These are phyloP conservation scores for Uloborus plumipes DNA, from an alignment of 2,888 invertebrate species.

Conservation along the genomic window DNA sequence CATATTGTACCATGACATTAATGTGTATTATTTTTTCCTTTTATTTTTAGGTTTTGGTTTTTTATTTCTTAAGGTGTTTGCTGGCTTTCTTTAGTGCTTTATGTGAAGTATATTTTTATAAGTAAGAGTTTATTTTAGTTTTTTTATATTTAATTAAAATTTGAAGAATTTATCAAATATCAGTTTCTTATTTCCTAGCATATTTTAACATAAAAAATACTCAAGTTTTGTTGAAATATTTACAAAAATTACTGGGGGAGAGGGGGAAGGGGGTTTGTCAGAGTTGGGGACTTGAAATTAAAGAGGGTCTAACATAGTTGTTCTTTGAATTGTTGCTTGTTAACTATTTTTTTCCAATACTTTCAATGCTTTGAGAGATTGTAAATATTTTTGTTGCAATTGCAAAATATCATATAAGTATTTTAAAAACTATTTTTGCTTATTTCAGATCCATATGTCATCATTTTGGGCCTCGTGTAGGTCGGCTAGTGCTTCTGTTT, in stretches of 20 bases:
- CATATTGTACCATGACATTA: background rate
- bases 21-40: background rate
- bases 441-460: constrained; percentile 65
- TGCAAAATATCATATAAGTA: too few relatives aligned
- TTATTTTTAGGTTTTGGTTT: constrained; percentile 80
- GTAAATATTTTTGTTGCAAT: too few relatives aligned
- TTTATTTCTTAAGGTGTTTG: constrained; percentile 87
- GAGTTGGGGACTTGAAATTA: too few relatives aligned
- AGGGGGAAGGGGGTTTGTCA: too few relatives aligned
- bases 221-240: too few relatives aligned
- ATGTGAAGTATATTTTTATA: constrained; percentile 93
- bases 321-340: too few relatives aligned
- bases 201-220: background rate
- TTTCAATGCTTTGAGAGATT: background rate
- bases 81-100: constrained; percentile 85
- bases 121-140: constrained; percentile 76
- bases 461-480: constrained; percentile 86
- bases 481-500: constrained; percentile 84
- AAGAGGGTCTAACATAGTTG: too few relatives aligned
- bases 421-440: constrained; percentile 7
- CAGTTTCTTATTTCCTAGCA: too few relatives aligned
- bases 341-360: background rate
- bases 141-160: background rate
- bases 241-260: too few relatives aligned
- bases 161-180: background rate